These are phyloP conservation scores for Dromococcyx pavoninus DNA, from an alignment of 2,797 vertebrate species.

Conservation along the genomic window DNA sequence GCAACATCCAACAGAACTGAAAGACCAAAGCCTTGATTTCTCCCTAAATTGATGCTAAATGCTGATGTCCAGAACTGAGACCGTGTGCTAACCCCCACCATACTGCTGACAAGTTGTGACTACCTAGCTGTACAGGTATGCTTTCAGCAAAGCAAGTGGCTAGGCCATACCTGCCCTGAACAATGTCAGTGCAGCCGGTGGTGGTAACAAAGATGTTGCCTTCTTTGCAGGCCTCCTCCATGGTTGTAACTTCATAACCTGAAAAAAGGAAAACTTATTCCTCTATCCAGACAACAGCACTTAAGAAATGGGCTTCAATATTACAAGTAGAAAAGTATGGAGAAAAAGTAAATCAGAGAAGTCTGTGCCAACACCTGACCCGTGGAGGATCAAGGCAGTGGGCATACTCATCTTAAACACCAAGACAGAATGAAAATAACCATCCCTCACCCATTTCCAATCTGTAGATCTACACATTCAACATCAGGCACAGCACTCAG, in stretches of 20 bases:
- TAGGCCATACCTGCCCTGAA: slow-evolving; percentile 85
- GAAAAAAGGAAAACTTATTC: not conserved
- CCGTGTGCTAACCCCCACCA: not conserved
- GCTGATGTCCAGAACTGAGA: not conserved
- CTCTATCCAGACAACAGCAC: not conserved
- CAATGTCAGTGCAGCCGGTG: slow-evolving; percentile 93
- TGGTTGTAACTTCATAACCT: slow-evolving; percentile 98
- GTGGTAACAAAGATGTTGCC: slow-evolving; percentile 98
- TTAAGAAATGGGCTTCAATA: not conserved
- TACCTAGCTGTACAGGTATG: not conserved
- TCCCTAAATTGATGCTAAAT: not conserved
- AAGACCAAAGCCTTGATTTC: not conserved
- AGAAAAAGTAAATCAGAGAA: not conserved
- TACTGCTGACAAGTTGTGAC: not conserved
- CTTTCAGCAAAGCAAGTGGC: not conserved
- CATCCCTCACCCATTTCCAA: not conserved
- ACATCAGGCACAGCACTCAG: not conserved
- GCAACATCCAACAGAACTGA: not conserved
- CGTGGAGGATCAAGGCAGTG: not conserved
- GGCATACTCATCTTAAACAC: not conserved
- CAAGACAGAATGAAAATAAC: not conserved
- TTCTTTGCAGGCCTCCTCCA: slow-evolving; percentile 95
- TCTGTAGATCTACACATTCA: not conserved
- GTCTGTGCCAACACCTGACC: not conserved
- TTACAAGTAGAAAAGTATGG: not conserved